phyloP scores from a whole-genome alignment of 1,140 invertebrate species.

The Maconellicoccus hirsutus region DNA sequence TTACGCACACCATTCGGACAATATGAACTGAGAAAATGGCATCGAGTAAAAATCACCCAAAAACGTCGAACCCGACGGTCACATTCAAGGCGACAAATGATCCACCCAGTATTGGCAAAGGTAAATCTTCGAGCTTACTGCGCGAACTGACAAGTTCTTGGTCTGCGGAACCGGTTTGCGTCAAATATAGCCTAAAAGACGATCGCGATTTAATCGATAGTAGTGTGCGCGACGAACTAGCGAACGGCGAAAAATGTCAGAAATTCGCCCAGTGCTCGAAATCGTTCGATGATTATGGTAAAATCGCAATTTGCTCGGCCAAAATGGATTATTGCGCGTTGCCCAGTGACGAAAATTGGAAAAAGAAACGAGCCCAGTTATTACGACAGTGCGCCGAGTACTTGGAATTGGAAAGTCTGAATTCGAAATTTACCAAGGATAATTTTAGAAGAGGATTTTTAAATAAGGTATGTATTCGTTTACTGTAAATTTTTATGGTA shows the following conservation, averaged over 20 bases:
- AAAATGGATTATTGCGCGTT: not conserved
- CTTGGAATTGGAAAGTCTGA: conserved; percentile 33
- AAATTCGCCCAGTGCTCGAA: not conserved
- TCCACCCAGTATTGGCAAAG: not conserved
- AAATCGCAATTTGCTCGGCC: not conserved
- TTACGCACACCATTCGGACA: not conserved
- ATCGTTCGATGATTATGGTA: not conserved
- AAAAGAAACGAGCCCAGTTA: conserved; percentile 41
- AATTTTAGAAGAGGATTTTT: conserved; percentile 48
- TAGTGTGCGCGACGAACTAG: not conserved
- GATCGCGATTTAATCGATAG: not conserved
- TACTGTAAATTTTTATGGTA: too few species aligned
- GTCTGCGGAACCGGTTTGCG: conserved; percentile 16
- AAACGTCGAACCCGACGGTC: not conserved
- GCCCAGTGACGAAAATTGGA: conserved; percentile 28
- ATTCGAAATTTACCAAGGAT: conserved; percentile 46
- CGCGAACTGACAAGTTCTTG: conserved; percentile 14
- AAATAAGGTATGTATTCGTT: conserved; percentile 44
- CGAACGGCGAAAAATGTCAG: conserved; percentile 6
- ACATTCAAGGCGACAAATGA: not conserved
- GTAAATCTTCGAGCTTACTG: not conserved
- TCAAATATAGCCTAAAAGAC: conserved; percentile 16
- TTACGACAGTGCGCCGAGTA: conserved; percentile 51
- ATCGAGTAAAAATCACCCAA: not conserved
- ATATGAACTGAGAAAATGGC: not conserved